phyloP scores from a whole-genome alignment of 2,113 vertebrate genomes.

The Ibidorhyncha struthersii region DNA sequence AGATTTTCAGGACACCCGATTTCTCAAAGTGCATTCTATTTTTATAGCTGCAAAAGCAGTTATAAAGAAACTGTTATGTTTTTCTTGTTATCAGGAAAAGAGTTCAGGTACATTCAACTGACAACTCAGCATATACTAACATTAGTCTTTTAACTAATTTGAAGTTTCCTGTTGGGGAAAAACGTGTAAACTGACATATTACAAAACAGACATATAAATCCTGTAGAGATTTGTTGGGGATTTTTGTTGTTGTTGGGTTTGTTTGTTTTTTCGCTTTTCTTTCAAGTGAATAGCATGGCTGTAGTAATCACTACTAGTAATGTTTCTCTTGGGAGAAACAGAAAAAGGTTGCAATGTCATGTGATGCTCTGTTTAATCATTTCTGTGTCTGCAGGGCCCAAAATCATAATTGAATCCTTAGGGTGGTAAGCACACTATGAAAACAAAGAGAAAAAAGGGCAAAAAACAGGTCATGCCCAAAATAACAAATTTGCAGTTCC shows the following conservation, averaged over 20 bases:
- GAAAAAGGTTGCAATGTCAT: not conserved
- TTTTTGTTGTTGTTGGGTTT: not conserved
- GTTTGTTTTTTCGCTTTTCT: not conserved
- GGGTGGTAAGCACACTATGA: not conserved
- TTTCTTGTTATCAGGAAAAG: not conserved
- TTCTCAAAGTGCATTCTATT: constrained; percentile 8
- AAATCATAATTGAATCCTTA: constrained; percentile 1
- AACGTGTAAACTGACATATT: not conserved
- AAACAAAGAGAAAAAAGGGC: not conserved
- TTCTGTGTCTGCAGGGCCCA: not conserved
- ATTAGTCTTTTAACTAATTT: not conserved
- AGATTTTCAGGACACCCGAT: not conserved
- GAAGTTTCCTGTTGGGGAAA: not conserved
- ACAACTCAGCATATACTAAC: not conserved
- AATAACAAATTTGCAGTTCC: not conserved
- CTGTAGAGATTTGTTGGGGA: not conserved
- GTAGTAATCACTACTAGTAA: not conserved
- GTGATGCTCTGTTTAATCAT: constrained; percentile 4
- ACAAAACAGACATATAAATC: not conserved
- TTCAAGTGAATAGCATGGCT: not conserved
- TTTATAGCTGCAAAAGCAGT: not conserved
- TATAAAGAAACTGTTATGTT: constrained; percentile 1
- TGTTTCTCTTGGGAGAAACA: not conserved
- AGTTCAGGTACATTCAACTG: not conserved
- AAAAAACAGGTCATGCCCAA: not conserved